phyloP scores from a whole-genome alignment of 1,140 invertebrate species.

The Eumeta japonica region DNA sequence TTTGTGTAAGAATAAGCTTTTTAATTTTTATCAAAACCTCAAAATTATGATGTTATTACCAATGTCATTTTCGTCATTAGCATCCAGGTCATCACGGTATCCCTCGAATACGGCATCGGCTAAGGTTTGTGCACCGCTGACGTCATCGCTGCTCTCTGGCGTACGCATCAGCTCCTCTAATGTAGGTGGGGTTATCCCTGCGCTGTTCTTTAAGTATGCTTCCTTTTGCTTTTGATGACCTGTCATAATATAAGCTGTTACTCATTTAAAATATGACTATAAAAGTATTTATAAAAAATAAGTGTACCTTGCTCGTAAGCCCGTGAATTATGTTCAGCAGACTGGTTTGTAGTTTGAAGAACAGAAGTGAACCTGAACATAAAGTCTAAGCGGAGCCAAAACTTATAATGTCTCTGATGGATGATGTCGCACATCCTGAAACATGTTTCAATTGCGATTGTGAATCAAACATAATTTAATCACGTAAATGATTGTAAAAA shows the following conservation, averaged over 20 bases:
- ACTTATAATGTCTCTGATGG: too few relatives aligned
- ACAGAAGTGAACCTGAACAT: conserved; percentile 63
- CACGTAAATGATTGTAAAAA: too few relatives aligned
- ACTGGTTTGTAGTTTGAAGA: conserved; percentile 60
- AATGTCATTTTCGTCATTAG: conserved; percentile 70
- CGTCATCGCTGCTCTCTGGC: conserved; percentile 17
- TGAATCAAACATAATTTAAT: too few relatives aligned
- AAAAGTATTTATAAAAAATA: conserved; percentile 7
- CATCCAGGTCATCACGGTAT: conserved; percentile 74
- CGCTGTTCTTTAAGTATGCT: conserved; percentile 49
- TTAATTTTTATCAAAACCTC: too few relatives aligned
- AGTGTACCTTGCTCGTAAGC: conserved; percentile 63
- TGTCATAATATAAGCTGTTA: conserved; percentile 19
- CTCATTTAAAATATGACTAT: too few relatives aligned
- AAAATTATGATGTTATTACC: too few relatives aligned
- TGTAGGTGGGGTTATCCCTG: conserved; percentile 43
- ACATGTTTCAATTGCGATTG: too few relatives aligned
- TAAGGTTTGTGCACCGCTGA: conserved; percentile 32
- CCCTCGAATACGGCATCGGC: conserved; percentile 50
- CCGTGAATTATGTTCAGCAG: conserved; percentile 65
- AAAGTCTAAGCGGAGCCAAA: conserved; percentile 56
- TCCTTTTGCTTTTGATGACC: conserved; percentile 63
- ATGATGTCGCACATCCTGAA: too few relatives aligned
- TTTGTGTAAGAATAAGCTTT: too few relatives aligned
- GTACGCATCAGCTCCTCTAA: conserved; percentile 22